A percentile compares a stretch with the other conserved stretches of the same genome.
Evolutionary conservation across 1,140 invertebrate genomes (phyloP).

Genomic region (Lerema accius): DNA sequence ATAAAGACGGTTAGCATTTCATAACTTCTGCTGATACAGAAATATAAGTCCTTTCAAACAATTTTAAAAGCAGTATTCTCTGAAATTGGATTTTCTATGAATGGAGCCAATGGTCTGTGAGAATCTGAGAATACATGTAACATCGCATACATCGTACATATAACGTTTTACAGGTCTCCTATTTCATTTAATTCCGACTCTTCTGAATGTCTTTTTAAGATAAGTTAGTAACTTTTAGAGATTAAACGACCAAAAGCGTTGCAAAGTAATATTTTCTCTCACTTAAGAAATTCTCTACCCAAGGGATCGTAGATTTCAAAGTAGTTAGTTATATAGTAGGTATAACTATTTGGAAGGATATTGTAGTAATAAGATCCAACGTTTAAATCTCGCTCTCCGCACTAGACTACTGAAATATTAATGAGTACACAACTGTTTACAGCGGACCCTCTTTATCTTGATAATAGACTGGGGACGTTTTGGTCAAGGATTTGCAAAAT

Average conservation of each 20-base stretch:
- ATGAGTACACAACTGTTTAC: conserved; percentile 10
- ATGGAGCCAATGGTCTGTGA: neutral
- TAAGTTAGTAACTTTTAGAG: too few relatives aligned
- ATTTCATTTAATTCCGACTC: neutral
- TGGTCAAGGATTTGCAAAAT: neutral
- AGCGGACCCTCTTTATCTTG: conserved; percentile 12
- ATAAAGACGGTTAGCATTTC: neutral
- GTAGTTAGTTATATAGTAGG: neutral
- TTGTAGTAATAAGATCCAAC: conserved; percentile 13
- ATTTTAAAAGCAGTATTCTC: conserved; percentile 4
- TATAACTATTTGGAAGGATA: neutral
- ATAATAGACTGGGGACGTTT: neutral
- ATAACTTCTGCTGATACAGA: conserved; percentile 10
- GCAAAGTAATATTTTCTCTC: neutral
- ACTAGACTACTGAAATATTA: conserved; percentile 15
- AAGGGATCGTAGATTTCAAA: neutral
- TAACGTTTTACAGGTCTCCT: neutral
- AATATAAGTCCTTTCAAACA: conserved; percentile 3
- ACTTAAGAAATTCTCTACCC: neutral
- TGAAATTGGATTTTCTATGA: conserved; percentile 2
- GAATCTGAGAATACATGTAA: neutral
- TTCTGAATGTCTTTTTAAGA: neutral
- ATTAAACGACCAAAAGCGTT: too few relatives aligned
- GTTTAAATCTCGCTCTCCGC: conserved; percentile 9
- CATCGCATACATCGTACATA: neutral